Base-by-base conservation (phyloP, 2,797 vertebrate genomes). In the Sus cebifrons region DNA sequence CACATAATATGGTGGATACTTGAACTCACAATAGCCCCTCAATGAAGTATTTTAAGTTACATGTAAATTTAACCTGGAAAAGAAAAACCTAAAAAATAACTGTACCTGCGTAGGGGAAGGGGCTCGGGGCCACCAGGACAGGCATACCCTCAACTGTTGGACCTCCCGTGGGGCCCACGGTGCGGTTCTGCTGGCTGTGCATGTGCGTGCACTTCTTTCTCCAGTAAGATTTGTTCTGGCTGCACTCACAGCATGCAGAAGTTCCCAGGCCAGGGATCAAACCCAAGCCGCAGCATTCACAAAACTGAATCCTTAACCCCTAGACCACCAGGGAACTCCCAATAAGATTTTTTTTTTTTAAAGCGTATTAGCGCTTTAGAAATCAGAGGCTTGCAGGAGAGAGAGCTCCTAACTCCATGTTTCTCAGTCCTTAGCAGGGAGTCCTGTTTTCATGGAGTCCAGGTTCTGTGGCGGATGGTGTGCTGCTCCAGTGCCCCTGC, bases 401-500 rank as follows among this genome's bases (percentile, higher is more conserved):
- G 82, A 75, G 20, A 14, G 6, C 18, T 62, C 75, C 79, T n/a
- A 16, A 54, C 74, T 83, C 70, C 74, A 81, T 36, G 44, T 8
- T 23, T 75, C 87, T 84, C 54, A 25, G 0, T 23, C 49, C 49
- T 67, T 36, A 36, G 56, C 70, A 73, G 40, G 27, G 44, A 92
- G 9, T 11, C 40, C n/a, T 56, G 2, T 6, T 32, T 85, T 32
- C 25, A 29, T 1, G 5, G 20, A 36, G 21, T 3, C 62, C 0
- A 10, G 6, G 15, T 25, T 77, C 56, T 29, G 25, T 3, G 4
- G 58, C 15, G 4, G 9, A 1, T 0, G 7, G 23, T 21, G 14
- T 1, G 12, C 29, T 1, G 23, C n/a, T n/a, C n/a, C n/a, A n/a
- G n/a, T n/a, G n/a, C 25, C 32, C 2, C 6, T 5, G 58, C 36